Conservation (phyloP, 2,797 vertebrate genomes). For the Myotis myotis region DNA sequence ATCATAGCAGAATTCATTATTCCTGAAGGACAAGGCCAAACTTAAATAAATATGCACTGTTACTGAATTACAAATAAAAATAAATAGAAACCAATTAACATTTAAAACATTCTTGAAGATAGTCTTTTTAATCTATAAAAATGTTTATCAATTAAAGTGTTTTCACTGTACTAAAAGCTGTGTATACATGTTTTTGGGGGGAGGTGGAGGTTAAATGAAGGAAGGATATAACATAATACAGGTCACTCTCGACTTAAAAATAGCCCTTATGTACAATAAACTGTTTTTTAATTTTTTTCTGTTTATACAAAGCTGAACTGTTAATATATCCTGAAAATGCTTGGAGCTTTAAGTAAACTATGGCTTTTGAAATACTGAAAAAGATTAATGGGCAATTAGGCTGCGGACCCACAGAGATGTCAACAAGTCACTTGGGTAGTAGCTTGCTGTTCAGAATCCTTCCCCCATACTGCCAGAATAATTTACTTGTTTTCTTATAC, state of each 20-base stretch:
- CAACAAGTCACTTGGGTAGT: background rate
- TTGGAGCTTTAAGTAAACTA: conserved; percentile 31
- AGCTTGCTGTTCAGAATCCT: background rate
- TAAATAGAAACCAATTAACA: conserved; percentile 37
- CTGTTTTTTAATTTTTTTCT: background rate
- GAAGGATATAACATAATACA: background rate
- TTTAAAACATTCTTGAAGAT: conserved; percentile 7
- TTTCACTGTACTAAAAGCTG: background rate
- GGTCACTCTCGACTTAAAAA: background rate
- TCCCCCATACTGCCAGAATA: background rate
- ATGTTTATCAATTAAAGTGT: background rate
- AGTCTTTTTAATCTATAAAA: background rate
- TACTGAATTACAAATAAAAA: conserved; percentile 59
- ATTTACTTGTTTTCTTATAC: background rate
- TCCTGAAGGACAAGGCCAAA: conserved; percentile 37
- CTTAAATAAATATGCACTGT: background rate
- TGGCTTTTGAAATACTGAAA: conserved; percentile 41
- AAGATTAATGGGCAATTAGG: background rate
- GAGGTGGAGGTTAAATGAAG: background rate
- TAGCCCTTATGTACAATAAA: background rate
- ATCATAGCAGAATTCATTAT: background rate
- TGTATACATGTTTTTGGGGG: background rate
- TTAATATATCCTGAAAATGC: conserved; percentile 36
- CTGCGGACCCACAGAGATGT: background rate
- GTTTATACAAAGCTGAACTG: conserved; percentile 2